phyloP scores from a whole-genome alignment of 2,797 vertebrate genomes.

The Acipenser oxyrinchus region DNA sequence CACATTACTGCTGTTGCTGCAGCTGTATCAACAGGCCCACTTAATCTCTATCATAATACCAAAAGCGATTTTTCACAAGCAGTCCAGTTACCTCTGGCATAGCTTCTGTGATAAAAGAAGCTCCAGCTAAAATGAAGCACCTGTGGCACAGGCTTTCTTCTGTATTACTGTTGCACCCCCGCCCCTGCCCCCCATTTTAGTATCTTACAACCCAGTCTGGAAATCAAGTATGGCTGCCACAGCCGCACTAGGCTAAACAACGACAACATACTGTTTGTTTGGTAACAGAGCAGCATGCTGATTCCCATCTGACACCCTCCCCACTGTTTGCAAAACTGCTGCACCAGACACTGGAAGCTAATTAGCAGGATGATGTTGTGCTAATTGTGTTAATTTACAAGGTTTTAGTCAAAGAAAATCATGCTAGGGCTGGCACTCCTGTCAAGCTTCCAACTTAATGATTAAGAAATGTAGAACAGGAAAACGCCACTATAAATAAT shows the following conservation, averaged over 20 bases:
- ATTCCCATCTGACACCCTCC: slow-evolving; percentile 76
- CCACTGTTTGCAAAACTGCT: slow-evolving; percentile 76
- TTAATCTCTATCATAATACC: slow-evolving; percentile 49
- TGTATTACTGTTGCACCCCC: slow-evolving; percentile 48
- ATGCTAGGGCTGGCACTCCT: slow-evolving; percentile 80
- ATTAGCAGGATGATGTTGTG: slow-evolving; percentile 95
- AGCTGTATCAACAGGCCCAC: slow-evolving; percentile 42
- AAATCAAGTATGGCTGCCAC: slow-evolving; percentile 58
- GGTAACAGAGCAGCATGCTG: slow-evolving; percentile 76
- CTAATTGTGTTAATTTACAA: slow-evolving; percentile 99
- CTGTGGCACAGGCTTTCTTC: slow-evolving; percentile 46
- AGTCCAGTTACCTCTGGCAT: slow-evolving; percentile 51
- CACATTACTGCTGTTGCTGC: slow-evolving; percentile 29
- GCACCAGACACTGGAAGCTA: slow-evolving; percentile 82
- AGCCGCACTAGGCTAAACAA: slow-evolving; percentile 51
- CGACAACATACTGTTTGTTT: slow-evolving; percentile 59
- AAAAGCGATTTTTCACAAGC: slow-evolving; percentile 54
- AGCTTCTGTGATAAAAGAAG: slow-evolving; percentile 47
- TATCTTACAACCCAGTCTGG: slow-evolving; percentile 48
- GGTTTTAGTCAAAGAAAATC: slow-evolving; percentile 95
- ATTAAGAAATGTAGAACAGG: slow-evolving; percentile 77
- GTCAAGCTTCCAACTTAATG: slow-evolving; percentile 84
- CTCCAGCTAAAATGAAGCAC: slow-evolving; percentile 47
- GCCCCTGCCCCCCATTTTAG: slow-evolving; percentile 35
- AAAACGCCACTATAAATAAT: slow-evolving; percentile 6